Evolutionary conservation across 2,888 invertebrate species (phyloP).

Genomic region (Autographa gamma): DNA sequence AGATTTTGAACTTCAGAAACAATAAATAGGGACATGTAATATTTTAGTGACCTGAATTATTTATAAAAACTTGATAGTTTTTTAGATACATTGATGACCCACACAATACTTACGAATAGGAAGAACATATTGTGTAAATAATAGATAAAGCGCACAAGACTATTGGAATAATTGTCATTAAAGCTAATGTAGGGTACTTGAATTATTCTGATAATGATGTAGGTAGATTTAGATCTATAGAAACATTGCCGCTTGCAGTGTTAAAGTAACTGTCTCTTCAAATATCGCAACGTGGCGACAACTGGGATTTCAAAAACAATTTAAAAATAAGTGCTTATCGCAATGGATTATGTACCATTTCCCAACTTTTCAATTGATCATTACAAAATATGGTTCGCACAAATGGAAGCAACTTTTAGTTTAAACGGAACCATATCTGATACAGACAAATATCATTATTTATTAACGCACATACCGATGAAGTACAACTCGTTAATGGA

Average conservation of each 20-base stretch:
- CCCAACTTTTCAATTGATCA: conserved; percentile 36
- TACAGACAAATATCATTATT: conserved; percentile 34
- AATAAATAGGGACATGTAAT: too few species aligned
- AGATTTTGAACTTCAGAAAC: too few species aligned
- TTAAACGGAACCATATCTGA: conserved; percentile 25
- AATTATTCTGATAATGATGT: not conserved
- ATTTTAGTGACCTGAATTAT: too few species aligned
- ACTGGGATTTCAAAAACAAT: not conserved
- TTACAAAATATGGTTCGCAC: conserved; percentile 40
- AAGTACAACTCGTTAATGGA: conserved; percentile 23
- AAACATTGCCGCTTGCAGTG: not conserved
- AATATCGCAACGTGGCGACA: not conserved
- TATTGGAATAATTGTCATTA: not conserved
- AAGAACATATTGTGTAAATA: too few species aligned
- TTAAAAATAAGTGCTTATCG: not conserved
- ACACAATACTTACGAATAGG: too few species aligned
- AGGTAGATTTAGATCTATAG: not conserved
- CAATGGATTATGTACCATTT: conserved; percentile 25
- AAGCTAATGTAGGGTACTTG: not conserved
- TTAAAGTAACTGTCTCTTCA: not conserved
- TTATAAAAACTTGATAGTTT: too few species aligned
- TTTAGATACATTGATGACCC: too few species aligned
- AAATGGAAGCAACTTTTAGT: conserved; percentile 38
- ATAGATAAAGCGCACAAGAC: not conserved
- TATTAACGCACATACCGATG: conserved; percentile 28